Percentiles rank a stretch among this genome's conserved stretches.
Conservation (phyloP, 2,888 invertebrate species). For the Ormia ochracea region DNA sequence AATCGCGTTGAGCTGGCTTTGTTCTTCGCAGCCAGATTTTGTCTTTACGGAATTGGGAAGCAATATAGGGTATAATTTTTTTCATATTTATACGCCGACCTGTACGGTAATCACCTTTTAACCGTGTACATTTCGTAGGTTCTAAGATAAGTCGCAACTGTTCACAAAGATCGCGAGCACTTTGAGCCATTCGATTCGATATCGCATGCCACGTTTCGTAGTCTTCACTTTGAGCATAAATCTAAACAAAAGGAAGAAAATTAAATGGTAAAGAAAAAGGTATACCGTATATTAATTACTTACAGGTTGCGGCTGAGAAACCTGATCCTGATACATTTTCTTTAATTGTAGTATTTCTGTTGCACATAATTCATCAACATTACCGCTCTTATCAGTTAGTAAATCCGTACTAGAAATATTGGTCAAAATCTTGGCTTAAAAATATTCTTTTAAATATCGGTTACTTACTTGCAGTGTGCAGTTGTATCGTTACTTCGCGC, state of each 20-base stretch:
- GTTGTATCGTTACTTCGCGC: conserved; percentile 84
- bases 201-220: conserved; percentile 75
- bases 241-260: conserved; percentile 51
- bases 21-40: conserved; percentile 98
- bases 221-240: conserved; percentile 70
- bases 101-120: conserved; percentile 96
- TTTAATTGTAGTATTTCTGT: conserved; percentile 71
- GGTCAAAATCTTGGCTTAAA: neutral
- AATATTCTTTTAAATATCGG: neutral
- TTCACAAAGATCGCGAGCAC: conserved; percentile 93
- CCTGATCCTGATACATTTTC: conserved; percentile 73
- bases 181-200: conserved; percentile 75
- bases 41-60: conserved; percentile 98
- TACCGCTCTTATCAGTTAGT: conserved; percentile 69
- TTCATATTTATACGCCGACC: conserved; percentile 99
- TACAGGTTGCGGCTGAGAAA: conserved; percentile 69
- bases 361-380: conserved; percentile 69
- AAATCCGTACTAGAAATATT: conserved; percentile 70
- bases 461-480: conserved; percentile 84
- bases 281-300: conserved; percentile 23
- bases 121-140: conserved; percentile 93
- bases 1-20: conserved; percentile 95
- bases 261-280: neutral
- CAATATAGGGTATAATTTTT: conserved; percentile 97
- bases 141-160: conserved; percentile 95